Conservation (phyloP, 2,797 vertebrate genomes). For the Mycteria americana region DNA sequence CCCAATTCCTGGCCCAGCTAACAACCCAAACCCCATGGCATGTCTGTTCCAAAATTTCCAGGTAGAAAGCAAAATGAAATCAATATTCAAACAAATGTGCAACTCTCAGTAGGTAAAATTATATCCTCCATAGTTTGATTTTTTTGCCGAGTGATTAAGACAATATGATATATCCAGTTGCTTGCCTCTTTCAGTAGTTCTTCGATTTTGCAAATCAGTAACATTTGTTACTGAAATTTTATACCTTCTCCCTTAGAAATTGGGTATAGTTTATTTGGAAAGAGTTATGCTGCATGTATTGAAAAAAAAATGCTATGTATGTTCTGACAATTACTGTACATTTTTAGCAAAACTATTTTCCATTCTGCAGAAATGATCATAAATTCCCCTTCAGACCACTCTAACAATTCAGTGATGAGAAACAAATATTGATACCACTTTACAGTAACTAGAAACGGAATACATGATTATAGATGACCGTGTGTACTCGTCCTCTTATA, state of each 20-base stretch:
- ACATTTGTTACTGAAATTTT: neutral
- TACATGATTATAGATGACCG: neutral
- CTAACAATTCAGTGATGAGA: neutral
- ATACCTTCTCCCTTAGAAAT: neutral
- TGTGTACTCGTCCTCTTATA: neutral
- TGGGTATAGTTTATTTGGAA: neutral
- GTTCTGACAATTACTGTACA: neutral
- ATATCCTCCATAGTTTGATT: neutral
- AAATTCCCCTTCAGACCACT: neutral
- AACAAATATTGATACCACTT: neutral
- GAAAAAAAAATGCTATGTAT: neutral
- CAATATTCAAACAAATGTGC: neutral
- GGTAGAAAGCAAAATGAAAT: conserved; percentile 71
- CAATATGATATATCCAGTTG: fast-evolving
- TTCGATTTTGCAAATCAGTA: neutral
- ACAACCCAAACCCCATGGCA: conserved; percentile 85
- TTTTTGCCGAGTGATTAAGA: neutral
- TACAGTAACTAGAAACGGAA: neutral
- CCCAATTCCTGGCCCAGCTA: conserved; percentile 81
- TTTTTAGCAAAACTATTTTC: neutral
- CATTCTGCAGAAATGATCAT: neutral
- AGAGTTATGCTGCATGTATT: neutral
- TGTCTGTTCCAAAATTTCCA: conserved; percentile 97
- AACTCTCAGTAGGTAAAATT: neutral
- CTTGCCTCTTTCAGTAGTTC: neutral